A percentile compares a stretch with the other conserved stretches of the same genome.
Conservation (phyloP, 2,113 vertebrate species). For the Athene noctua region DNA sequence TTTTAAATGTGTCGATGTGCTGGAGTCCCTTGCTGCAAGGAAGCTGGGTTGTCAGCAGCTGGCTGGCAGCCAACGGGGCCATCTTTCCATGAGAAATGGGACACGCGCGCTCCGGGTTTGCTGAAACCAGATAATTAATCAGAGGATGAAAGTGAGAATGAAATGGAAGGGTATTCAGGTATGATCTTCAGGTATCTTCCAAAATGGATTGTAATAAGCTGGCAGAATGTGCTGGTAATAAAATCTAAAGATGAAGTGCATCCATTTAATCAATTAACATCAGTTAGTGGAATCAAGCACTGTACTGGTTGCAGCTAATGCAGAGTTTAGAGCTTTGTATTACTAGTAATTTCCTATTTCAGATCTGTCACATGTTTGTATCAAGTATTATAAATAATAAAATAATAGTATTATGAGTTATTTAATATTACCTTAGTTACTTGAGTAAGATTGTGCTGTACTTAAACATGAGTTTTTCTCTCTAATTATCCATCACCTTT, state of each 20-base stretch:
- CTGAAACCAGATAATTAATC: background rate
- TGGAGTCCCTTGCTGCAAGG: background rate
- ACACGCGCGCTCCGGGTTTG: fast-evolving
- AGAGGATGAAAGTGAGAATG: background rate
- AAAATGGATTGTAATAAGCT: background rate
- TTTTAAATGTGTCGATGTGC: background rate
- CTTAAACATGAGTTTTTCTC: background rate
- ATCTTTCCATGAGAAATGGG: background rate
- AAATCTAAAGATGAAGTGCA: background rate
- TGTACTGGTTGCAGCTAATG: background rate
- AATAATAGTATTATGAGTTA: background rate
- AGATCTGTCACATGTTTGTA: background rate
- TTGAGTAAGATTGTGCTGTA: background rate
- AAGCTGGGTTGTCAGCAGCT: background rate
- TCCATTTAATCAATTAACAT: constrained; percentile 37
- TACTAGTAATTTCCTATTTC: background rate
- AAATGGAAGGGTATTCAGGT: background rate
- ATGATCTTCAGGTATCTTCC: background rate
- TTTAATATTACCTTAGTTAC: background rate
- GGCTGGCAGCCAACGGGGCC: background rate
- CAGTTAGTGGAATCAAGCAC: background rate
- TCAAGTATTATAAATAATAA: constrained; percentile 2
- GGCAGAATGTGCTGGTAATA: constrained; percentile 1
- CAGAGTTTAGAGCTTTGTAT: constrained; percentile 41
- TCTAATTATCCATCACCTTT: background rate